Percentiles rank a stretch among this genome's conserved stretches.
phyloP scores from a whole-genome alignment of 2,888 invertebrate species.

The Habrosyne pyritoides region DNA sequence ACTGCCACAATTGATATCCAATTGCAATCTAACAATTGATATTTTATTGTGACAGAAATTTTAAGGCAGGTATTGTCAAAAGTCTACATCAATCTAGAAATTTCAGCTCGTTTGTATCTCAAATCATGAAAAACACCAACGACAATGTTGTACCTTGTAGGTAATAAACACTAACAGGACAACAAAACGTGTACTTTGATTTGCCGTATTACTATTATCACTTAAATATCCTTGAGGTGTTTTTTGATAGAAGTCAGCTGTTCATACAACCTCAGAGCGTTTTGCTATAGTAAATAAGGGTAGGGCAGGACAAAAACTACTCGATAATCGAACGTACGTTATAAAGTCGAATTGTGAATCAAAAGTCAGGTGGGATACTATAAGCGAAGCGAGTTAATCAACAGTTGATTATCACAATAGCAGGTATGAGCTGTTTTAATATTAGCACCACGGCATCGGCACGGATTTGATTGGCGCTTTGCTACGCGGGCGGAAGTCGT shows the following conservation, averaged over 20 bases:
- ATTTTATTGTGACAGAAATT: too few relatives aligned
- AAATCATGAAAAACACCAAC: conserved; percentile 7
- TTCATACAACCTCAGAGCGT: conserved; percentile 35
- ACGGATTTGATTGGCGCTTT: conserved; percentile 32
- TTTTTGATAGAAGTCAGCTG: conserved; percentile 35
- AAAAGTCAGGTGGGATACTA: neutral
- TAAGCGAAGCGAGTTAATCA: neutral
- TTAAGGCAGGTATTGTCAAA: too few relatives aligned
- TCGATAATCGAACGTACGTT: conserved; percentile 13
- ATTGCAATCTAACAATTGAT: too few relatives aligned
- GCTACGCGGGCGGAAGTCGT: conserved; percentile 35
- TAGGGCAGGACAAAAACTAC: conserved; percentile 22
- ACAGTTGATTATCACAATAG: neutral
- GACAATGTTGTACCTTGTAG: conserved; percentile 14
- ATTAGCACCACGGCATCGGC: conserved; percentile 23
- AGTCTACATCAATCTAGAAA: neutral
- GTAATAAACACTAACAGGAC: conserved; percentile 11
- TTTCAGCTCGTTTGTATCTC: neutral
- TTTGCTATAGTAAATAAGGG: conserved; percentile 38
- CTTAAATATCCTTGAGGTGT: conserved; percentile 43
- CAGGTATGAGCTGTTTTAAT: conserved; percentile 18
- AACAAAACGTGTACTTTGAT: conserved; percentile 31
- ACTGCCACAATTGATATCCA: too few relatives aligned
- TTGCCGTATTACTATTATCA: conserved; percentile 27
- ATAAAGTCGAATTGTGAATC: neutral